Conservation (phyloP, 2,888 invertebrate genomes). For the Eilema griseolum region DNA sequence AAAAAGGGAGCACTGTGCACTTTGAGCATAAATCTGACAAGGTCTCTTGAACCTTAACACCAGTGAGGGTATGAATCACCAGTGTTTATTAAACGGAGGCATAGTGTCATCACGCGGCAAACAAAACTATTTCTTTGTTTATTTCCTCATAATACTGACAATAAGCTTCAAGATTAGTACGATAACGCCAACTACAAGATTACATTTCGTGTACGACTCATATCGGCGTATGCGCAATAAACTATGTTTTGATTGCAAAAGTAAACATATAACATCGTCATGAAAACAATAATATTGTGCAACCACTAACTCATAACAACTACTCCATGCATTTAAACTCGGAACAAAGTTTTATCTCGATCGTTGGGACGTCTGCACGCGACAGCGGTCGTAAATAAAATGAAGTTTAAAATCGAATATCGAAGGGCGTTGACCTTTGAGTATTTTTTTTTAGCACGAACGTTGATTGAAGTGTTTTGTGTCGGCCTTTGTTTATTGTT, state of each 20-base stretch:
- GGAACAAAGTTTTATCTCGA: constrained; percentile 28
- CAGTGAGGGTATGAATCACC: too few species aligned
- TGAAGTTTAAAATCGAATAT: constrained; percentile 32
- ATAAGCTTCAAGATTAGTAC: background rate
- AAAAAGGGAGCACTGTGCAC: too few species aligned
- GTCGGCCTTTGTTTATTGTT: background rate
- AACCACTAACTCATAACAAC: background rate
- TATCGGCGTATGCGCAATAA: constrained; percentile 5
- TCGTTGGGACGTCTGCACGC: constrained; percentile 35
- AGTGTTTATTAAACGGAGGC: background rate
- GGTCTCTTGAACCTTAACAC: too few species aligned
- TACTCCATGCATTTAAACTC: background rate
- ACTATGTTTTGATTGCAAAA: constrained; percentile 1
- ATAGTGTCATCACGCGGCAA: background rate
- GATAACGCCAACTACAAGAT: background rate
- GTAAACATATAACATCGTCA: constrained; percentile 8
- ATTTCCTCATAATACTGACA: background rate
- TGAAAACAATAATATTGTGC: constrained; percentile 8
- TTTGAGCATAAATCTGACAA: too few species aligned
- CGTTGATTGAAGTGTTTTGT: background rate
- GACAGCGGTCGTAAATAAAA: constrained; percentile 24
- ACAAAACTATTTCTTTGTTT: background rate
- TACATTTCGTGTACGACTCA: background rate
- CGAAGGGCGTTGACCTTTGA: constrained; percentile 39
- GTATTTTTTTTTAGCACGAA: background rate